Base-by-base conservation (phyloP, 2,888 invertebrate genomes). In the Lasioglossum pauxillum region DNA sequence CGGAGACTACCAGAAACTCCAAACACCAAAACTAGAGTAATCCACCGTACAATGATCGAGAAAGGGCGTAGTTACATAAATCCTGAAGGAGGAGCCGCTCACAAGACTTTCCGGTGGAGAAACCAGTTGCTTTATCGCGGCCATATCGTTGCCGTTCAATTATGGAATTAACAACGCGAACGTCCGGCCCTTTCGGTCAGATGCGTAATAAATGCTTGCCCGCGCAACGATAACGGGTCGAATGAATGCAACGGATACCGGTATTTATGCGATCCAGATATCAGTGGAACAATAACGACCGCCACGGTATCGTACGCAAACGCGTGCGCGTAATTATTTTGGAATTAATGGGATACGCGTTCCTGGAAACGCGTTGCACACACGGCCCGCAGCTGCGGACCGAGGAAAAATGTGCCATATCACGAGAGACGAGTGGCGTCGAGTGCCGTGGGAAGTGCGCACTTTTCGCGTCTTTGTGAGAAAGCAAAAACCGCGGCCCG, bases 261-360 rank as follows among this genome's bases (percentile, higher is more conserved):
- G 89, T 91, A 91, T 91, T 91, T 91, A 91, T 91, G 91, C 91
- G 91, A 90, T 91, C 90, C 87, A 91, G 91, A 91, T 91, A 91
- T 91, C 91, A 87, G 86, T 79, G 84, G 88, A 91, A 91, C 89
- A 91, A 91, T 91, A 90, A 91, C 91, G 90, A 78, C 82, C 86
- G 75, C 78, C 78, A 67, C 78, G 80, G 82, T 90, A 90, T 91
- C 90, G 85, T 75, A 84, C 82, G 83, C 86, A 75, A 82, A 73
- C 82, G 87, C 91, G 85, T 82, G 84, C 85, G 87, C 88, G 88
- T 91, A 91, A 91, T 91, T 91, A 90, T 91, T 91, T 91, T 88
- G 84, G 85, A 84, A 91, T 91, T 91, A 91, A 91, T 91, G 91
- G 74, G 57, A 71, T 74, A 57, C 80, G 74, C 85, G 67, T 85